Evolutionary conservation across 2,888 invertebrate species (phyloP), one percentile per base, ranked within the genome.

Genomic region (Phlogophora meticulosa): DNA sequence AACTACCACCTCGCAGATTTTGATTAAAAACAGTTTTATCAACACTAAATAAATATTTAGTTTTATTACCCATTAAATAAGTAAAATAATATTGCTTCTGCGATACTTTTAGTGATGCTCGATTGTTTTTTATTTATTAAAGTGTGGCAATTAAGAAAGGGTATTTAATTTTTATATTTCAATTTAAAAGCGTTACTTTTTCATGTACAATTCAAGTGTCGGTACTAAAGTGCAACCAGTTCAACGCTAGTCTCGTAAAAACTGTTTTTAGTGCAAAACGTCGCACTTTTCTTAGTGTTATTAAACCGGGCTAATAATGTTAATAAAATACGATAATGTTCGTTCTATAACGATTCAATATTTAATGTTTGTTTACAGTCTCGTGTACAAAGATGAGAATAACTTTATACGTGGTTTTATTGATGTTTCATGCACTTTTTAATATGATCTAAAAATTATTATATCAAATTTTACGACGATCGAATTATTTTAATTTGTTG

Each of bases 11-110:
- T 38, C 28, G 9, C 13, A 22, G 51, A 59, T 22, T 55, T 46
- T 42, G 40, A 24, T 42, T 52, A 46, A 48, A 55, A 58, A 59
- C n/a, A 32, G 9, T 60, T 34, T 71, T 72, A 76, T 72, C 66
- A 51, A 57, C 52, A 72, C 59, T 36, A 48, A 65, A 61, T 72
- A 76, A 64, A 71, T 65, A 72, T 74, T 52, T 52, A 48, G 20
- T 61, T 74, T 74, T 68, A 73, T 56, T 46, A 68, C 17, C 42
- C 45, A 53, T 71, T 53, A 58, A 51, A 51, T 28, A 34, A 40
- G 15, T 17, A 34, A 34, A 68, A 68, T 66, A 58, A 68, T 40
- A 15, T 40, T 22, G 32, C n/a, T 48, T 24, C 51, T 72, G 32
- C 57, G 20, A 45, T 38, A 64, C 32, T 17, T 45, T 62, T 15